Evolutionary conservation across 2,797 vertebrate genomes (phyloP), one percentile per base, ranked within the genome.

Genomic region (Steatocranus sp.): DNA sequence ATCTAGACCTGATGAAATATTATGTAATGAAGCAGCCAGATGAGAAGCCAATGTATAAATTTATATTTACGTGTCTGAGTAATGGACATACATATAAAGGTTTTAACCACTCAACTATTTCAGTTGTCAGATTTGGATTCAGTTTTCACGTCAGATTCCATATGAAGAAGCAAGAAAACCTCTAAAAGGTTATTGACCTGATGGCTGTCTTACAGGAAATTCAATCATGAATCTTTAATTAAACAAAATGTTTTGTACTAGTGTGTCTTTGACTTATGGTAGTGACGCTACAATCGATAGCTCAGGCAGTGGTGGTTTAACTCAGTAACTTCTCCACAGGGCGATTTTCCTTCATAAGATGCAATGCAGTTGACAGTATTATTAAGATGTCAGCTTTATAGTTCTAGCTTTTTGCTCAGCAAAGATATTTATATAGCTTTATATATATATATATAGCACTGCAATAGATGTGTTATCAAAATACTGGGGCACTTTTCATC

Each of bases 391-490:
- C 15, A 30, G 49, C 50, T 11, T 43, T 25, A 58, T 54, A 68
- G 68, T 58, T 84, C 7, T n/a, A 30, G 46, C 50, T 81, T 80
- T 82, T 53, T 83, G 43, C 81, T 79, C 43, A 54, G 34, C 17
- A 41, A 53, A 54, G 5, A 34, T 20, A 80, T 8, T 7, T 5
- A 20, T 79, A 83, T 58, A 11, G 4, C 14, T 25, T 25, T 58
- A 3, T 43, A 43, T 51, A 51, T 25, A 49, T 14, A n/a, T 41
- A 76, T 6, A n/a, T 78, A 70, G 73, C 43, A 82, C 38, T 36
- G 15, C 74, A 56, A 36, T 85, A 75, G 73, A 81, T 73, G 50
- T 48, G 78, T 88, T 87, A 49, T 84, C 77, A 82, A 86, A 89
- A 88, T 12, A 78, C 80, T 68, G 61, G 79, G 61, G 34, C 51